These are phyloP conservation scores for Phoeniculus purpureus DNA, from an alignment of 2,797 vertebrate species.

Conservation along the genomic window DNA sequence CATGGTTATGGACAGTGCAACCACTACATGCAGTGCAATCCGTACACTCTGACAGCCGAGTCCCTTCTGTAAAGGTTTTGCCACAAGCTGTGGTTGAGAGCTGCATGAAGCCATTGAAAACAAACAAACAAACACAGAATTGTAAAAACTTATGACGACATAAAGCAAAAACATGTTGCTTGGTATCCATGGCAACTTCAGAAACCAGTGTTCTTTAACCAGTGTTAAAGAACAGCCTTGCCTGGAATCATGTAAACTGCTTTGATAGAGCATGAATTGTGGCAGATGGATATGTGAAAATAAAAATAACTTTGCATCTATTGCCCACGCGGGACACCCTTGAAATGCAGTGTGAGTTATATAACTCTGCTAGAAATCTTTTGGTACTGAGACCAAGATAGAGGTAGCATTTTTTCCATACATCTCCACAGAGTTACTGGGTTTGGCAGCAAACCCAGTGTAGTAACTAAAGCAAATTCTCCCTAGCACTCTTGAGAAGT, in stretches of 20 bases:
- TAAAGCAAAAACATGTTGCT: constrained; percentile 27
- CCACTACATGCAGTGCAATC: accelerated
- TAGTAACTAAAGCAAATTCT: neutral
- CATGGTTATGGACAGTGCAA: neutral
- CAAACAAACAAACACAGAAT: constrained; percentile 26
- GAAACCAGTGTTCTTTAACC: constrained; percentile 66
- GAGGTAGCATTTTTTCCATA: neutral
- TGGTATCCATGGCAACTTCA: constrained; percentile 54
- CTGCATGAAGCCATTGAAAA: neutral
- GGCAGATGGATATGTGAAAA: constrained; percentile 70
- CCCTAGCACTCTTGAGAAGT: neutral
- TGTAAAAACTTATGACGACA: constrained; percentile 49
- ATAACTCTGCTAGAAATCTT: constrained; percentile 21
- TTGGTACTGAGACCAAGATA: constrained; percentile 5
- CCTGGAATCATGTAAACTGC: constrained; percentile 59
- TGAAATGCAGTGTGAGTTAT: constrained; percentile 47
- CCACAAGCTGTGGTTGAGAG: neutral
- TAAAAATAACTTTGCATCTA: constrained; percentile 59
- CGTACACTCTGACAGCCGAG: accelerated
- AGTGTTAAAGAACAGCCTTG: neutral
- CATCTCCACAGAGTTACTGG: neutral
- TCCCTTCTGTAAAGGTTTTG: neutral
- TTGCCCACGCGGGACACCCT: constrained; percentile 47
- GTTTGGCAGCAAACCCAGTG: neutral
- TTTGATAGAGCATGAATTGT: constrained; percentile 69